These are phyloP conservation scores for Sitophilus oryzae DNA, from an alignment of 1,140 invertebrate species.

Conservation along the genomic window DNA sequence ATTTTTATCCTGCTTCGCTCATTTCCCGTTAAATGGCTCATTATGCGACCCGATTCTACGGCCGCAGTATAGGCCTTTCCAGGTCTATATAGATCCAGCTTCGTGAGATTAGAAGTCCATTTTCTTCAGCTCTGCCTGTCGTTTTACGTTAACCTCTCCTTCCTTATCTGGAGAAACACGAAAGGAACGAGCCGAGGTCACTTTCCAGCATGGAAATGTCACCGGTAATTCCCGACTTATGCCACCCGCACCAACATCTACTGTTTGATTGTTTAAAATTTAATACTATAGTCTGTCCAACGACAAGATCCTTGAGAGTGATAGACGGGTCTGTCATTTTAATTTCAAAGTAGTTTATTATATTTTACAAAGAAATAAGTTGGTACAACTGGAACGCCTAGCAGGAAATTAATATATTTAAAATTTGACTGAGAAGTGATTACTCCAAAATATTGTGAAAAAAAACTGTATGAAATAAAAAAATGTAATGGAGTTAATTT, in stretches of 20 bases:
- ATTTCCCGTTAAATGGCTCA: slow-evolving; percentile 5
- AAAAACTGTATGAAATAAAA: too few relatives aligned
- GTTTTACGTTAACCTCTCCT: slow-evolving; percentile 24
- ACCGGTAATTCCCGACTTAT: slow-evolving; percentile 8
- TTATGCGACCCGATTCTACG: slow-evolving; percentile 10
- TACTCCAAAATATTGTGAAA: too few relatives aligned
- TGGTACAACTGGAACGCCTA: too few relatives aligned
- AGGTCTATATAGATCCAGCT: slow-evolving; percentile 20
- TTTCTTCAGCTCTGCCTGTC: slow-evolving; percentile 23
- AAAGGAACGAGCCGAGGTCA: slow-evolving; percentile 22
- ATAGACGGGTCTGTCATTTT: too few relatives aligned
- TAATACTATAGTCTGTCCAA: too few relatives aligned
- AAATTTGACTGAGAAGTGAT: too few relatives aligned
- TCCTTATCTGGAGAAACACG: slow-evolving; percentile 25
- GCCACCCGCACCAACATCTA: slow-evolving; percentile 12
- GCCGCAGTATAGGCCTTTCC: slow-evolving; percentile 17
- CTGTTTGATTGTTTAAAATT: too few relatives aligned
- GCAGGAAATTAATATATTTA: too few relatives aligned
- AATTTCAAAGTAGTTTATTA: too few relatives aligned
- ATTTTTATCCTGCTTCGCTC: slow-evolving; percentile 1
- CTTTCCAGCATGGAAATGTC: slow-evolving; percentile 26
- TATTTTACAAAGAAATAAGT: too few relatives aligned
- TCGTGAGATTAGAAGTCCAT: slow-evolving; percentile 25
- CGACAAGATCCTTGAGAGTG: too few relatives aligned
- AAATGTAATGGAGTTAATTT: too few relatives aligned